These are phyloP conservation scores for Ahaetulla prasina DNA, from an alignment of 2,113 vertebrate genomes.

Conservation along the genomic window DNA sequence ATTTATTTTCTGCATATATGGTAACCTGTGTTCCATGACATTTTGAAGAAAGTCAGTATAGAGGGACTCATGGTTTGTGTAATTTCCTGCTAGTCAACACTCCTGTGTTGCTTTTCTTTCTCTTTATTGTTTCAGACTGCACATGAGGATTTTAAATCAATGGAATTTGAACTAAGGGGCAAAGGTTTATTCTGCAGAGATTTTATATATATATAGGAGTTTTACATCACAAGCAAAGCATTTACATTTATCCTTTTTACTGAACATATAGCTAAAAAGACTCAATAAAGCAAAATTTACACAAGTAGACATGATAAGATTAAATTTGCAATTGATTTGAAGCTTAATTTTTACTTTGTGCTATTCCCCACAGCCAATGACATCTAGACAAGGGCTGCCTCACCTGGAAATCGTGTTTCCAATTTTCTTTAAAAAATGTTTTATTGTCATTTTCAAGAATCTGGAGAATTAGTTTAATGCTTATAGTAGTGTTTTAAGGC, in stretches of 20 bases:
- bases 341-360: background rate
- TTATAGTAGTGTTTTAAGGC: background rate
- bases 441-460: background rate
- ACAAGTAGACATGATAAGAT: background rate
- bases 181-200: slow-evolving; percentile 37
- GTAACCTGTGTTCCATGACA: background rate
- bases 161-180: background rate
- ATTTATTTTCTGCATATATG: slow-evolving; percentile 19
- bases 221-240: slow-evolving; percentile 24
- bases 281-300: background rate
- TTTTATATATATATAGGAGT: slow-evolving; percentile 34
- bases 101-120: slow-evolving; percentile 23
- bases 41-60: slow-evolving; percentile 10
- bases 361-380: background rate
- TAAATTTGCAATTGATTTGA: background rate
- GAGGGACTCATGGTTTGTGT: slow-evolving; percentile 15
- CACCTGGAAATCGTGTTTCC: background rate
- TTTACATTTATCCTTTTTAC: background rate
- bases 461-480: background rate
- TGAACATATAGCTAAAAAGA: background rate
- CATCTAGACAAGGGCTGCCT: background rate
- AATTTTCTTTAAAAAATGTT: background rate
- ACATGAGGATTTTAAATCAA: slow-evolving; percentile 40
- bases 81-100: slow-evolving; percentile 22
- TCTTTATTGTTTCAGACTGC: slow-evolving; percentile 21